A percentile compares a stretch with the other conserved stretches of the same genome.
phyloP scores from a whole-genome alignment of 64 coral and sea anemone species.

The Actinia equina region DNA sequence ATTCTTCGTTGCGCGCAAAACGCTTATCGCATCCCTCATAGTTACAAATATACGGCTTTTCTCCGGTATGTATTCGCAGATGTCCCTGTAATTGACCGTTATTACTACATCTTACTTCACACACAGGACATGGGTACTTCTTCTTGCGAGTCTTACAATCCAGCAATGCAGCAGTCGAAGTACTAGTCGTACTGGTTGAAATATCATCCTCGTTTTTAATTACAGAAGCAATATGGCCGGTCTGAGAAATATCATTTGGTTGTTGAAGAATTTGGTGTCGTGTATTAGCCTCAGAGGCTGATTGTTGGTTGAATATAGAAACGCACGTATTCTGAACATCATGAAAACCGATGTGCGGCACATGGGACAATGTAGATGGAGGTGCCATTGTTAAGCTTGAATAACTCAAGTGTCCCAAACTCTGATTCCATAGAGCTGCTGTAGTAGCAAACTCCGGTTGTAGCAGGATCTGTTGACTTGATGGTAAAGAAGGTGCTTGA shows the following conservation, averaged over 20 bases:
- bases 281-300: neutral
- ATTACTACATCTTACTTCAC: slow-evolving; percentile 92
- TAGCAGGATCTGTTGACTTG: slow-evolving; percentile 54
- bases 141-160: slow-evolving; percentile 72
- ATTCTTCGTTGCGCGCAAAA: slow-evolving; percentile 93
- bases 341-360: slow-evolving; percentile 1
- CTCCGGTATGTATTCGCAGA: slow-evolving; percentile 91
- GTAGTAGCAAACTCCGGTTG: slow-evolving; percentile 39
- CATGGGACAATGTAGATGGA: slow-evolving; percentile 8
- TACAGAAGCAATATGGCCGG: neutral
- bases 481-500: slow-evolving; percentile 69
- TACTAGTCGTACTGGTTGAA: neutral
- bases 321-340: slow-evolving; percentile 5
- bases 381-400: slow-evolving; percentile 7
- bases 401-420: slow-evolving; percentile 49
- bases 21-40: slow-evolving; percentile 75
- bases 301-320: neutral
- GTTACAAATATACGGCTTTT: slow-evolving; percentile 76
- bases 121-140: slow-evolving; percentile 83
- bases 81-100: slow-evolving; percentile 96
- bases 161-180: neutral
- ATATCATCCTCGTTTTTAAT: neutral
- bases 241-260: neutral
- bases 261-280: neutral
- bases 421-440: slow-evolving; percentile 72